A percentile compares a stretch with the other conserved stretches of the same genome.
These are phyloP conservation scores for Minunthozetes semirufus DNA, from an alignment of 2,888 invertebrate genomes.

Conservation along the genomic window DNA sequence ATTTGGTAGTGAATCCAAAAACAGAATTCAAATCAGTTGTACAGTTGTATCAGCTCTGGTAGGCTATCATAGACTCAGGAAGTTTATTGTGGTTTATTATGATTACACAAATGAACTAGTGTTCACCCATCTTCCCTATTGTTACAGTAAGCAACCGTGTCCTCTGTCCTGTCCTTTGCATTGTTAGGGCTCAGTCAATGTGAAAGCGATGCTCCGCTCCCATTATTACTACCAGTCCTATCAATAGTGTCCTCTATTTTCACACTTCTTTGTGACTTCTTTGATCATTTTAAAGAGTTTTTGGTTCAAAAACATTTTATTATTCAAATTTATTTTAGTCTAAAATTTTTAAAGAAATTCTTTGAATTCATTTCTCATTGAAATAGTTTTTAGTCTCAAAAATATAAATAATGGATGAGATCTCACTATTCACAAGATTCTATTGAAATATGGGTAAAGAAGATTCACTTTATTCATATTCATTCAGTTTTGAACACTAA, in stretches of 20 bases:
- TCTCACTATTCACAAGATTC: too few relatives aligned
- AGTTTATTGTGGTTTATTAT: slow-evolving; percentile 25
- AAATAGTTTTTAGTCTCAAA: too few relatives aligned
- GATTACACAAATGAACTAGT: slow-evolving; percentile 3
- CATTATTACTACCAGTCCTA: neutral
- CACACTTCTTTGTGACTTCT: neutral
- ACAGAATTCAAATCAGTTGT: neutral
- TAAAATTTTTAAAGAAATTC: too few relatives aligned
- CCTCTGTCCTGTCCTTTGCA: neutral
- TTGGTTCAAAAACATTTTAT: neutral
- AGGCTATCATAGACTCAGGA: neutral
- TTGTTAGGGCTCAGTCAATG: neutral
- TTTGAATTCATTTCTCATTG: too few relatives aligned
- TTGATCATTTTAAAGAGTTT: slow-evolving; percentile 11
- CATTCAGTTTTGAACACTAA: too few relatives aligned
- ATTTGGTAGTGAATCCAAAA: neutral
- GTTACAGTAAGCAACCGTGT: slow-evolving; percentile 7
- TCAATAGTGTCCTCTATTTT: neutral
- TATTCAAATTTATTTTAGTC: neutral
- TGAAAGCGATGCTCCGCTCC: slow-evolving; percentile 12
- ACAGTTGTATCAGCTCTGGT: neutral
- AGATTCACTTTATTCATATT: too few relatives aligned
- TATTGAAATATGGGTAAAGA: too few relatives aligned
- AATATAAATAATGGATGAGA: too few relatives aligned
- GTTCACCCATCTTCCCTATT: neutral